Conservation (phyloP, 2,113 vertebrate species). For the Gymnocephalus cernua region DNA sequence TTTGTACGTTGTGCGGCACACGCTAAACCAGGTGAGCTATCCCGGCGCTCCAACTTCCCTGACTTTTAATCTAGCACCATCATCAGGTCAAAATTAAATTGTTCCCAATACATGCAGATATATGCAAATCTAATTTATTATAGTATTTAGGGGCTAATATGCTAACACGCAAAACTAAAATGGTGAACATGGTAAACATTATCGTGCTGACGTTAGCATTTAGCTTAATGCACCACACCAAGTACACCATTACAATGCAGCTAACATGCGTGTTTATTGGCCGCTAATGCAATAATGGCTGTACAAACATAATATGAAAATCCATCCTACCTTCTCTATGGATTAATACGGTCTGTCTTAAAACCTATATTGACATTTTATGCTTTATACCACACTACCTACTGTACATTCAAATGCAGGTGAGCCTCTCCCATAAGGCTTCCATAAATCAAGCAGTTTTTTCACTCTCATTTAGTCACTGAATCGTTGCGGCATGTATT, state of each 20-base stretch:
- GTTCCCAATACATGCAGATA: not conserved
- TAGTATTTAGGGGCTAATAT: not conserved
- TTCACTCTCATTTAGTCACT: conserved; percentile 38
- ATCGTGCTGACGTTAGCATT: not conserved
- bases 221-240: not conserved
- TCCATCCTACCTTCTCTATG: not conserved
- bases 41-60: too few species aligned
- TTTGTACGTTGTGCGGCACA: too few species aligned
- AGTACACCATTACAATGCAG: not conserved
- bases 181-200: not conserved
- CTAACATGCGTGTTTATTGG: not conserved
- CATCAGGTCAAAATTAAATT: not conserved
- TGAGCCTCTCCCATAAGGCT: not conserved
- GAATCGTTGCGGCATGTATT: conserved; percentile 14
- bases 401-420: not conserved
- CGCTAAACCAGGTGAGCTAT: too few species aligned
- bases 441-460: conserved; percentile 26
- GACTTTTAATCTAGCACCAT: not conserved
- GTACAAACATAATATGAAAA: not conserved
- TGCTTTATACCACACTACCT: not conserved
- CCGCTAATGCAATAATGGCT: not conserved
- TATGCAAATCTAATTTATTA: not conserved
- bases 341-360: not conserved
- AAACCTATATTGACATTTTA: not conserved
- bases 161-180: not conserved